These are phyloP conservation scores for Zeugodacus cucurbitae DNA, from an alignment of 1,140 invertebrate species.

Conservation along the genomic window DNA sequence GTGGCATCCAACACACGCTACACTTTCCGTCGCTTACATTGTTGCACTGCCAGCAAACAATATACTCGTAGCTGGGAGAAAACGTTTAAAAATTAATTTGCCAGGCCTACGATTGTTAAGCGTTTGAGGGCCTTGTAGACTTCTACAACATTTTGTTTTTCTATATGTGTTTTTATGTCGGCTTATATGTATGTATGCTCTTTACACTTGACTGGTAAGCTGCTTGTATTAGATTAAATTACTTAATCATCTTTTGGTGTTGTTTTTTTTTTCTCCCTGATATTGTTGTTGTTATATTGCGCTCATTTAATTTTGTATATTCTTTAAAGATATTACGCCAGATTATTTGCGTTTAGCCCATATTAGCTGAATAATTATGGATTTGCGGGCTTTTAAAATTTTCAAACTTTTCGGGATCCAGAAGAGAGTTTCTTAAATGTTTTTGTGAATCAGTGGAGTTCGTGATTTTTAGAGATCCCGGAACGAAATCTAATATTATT, in stretches of 20 bases:
- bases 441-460: no score
- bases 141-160: background rate
- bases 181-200: no score
- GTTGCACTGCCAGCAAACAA: background rate
- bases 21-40: background rate
- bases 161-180: no score
- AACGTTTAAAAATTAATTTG: background rate
- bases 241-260: background rate
- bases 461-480: no score
- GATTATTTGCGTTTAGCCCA: background rate
- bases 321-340: no score
- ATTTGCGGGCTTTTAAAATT: no score
- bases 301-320: no score
- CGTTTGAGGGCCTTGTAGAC: background rate
- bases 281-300: background rate
- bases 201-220: background rate
- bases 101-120: background rate
- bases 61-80: background rate
- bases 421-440: no score
- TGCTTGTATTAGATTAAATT: background rate
- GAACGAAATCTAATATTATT: no score
- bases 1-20: background rate
- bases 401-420: no score
- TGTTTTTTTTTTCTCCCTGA: background rate
- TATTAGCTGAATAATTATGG: no score